Percentiles rank a stretch among this genome's conserved stretches.
These are phyloP conservation scores for Notocelia uddmanniana DNA, from an alignment of 2,888 invertebrate species.

Conservation along the genomic window DNA sequence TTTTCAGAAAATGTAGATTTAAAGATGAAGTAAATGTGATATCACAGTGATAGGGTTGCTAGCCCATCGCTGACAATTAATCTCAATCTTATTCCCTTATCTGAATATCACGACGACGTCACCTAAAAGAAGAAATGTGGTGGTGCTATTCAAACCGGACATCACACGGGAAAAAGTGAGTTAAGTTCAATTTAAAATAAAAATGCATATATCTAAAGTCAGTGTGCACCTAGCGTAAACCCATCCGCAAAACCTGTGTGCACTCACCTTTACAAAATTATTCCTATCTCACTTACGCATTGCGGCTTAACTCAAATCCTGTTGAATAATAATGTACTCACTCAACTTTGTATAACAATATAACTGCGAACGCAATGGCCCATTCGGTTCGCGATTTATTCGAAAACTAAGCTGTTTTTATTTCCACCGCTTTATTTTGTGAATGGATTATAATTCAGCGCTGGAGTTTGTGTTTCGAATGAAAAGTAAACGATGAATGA, in stretches of 20 bases:
- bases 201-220: neutral
- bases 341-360: slow-evolving; percentile 32
- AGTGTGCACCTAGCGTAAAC: neutral
- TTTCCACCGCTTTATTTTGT: slow-evolving; percentile 15
- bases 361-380: slow-evolving; percentile 25
- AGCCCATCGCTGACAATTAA: no score
- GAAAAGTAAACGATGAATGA: slow-evolving; percentile 3
- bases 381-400: slow-evolving; percentile 30
- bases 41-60: no score
- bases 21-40: no score
- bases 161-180: neutral
- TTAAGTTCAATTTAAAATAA: neutral
- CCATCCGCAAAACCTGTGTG: slow-evolving; percentile 13
- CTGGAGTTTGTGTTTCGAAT: slow-evolving; percentile 4
- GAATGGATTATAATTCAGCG: slow-evolving; percentile 10
- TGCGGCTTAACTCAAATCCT: slow-evolving; percentile 42
- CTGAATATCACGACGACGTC: no score
- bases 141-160: no score
- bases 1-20: no score
- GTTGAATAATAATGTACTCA: slow-evolving; percentile 43
- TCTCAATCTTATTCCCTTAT: no score
- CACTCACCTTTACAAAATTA: slow-evolving; percentile 29
- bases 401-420: slow-evolving; percentile 27
- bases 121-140: no score
- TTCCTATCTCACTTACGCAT: slow-evolving; percentile 44